Evolutionary conservation across 2,797 vertebrate genomes (phyloP), one percentile per base, ranked within the genome.

Genomic region (Perodicticus potto): DNA sequence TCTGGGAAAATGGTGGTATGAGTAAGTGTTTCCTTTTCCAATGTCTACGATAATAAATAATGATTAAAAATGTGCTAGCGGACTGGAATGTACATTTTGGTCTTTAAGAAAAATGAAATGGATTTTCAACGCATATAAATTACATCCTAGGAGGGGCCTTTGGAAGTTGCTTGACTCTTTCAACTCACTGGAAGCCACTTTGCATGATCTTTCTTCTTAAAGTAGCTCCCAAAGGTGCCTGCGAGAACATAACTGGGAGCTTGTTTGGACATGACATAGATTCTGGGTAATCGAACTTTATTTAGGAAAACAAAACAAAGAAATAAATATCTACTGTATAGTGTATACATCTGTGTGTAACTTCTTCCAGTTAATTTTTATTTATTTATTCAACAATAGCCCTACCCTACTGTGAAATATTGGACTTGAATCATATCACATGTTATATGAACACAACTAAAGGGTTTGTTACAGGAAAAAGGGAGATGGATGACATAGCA

Each of bases 11-110:
- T 34, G 9, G 10, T 43, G 65, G n/a, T 29, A 91, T 37, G 43
- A 78, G 59, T 67, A 89, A 65, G 19, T 49, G 12, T 73, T 96
- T 96, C 43, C 17, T 93, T 95, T 86, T 43, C 20, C 72, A 94
- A 85, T 55, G 73, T 77, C 34, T 92, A 61, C 83, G 88, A 86
- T 63, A 74, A 95, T 86, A 95, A 95, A 63, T 82, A 89, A 93
- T 19, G 23, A 86, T 77, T 77, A 77, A 92, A 87, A 96, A 40
- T 87, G 53, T 89, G 29, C 32, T 34, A 73, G 34, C 13, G 32
- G 12, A 70, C 34, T 65, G 6, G 25, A 89, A 55, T 9, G 3
- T 20, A 65, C 13, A 61, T 80, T 80, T 89, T 81, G 53, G 20
- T 73, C 40, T 96, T 96, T 43, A 86, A 84, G 55, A 89, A 94